Evolutionary conservation across 1,140 invertebrate genomes (phyloP).

Genomic region (Eufriesea mexicana): DNA sequence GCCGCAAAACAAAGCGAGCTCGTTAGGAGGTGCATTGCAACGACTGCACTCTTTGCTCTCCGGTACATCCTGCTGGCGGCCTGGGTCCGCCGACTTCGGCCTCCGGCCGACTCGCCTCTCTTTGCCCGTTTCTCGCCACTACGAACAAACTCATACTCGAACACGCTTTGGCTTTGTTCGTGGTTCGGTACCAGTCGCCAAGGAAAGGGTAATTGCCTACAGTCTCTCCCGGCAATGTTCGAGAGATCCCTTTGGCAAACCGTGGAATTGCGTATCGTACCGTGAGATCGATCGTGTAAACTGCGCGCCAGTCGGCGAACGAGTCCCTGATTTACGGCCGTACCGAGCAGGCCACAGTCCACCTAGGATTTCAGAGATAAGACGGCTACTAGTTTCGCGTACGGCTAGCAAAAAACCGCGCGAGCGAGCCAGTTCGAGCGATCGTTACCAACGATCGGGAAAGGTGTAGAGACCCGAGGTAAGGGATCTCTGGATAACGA

Average conservation of each 20-base stretch:
- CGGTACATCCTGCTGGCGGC: constrained; percentile 78
- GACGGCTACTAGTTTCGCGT: constrained; percentile 41
- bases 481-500: background rate
- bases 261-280: constrained; percentile 48
- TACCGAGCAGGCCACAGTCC: constrained; percentile 30
- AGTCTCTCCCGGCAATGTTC: constrained; percentile 59
- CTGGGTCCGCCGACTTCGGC: constrained; percentile 40
- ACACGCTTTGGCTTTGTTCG: constrained; percentile 67
- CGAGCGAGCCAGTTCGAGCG: background rate
- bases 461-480: background rate
- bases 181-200: constrained; percentile 56
- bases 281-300: constrained; percentile 52
- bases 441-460: background rate
- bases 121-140: constrained; percentile 67
- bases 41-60: constrained; percentile 78
- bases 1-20: constrained; percentile 82
- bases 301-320: constrained; percentile 31
- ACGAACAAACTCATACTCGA: constrained; percentile 69
- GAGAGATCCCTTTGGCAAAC: constrained; percentile 51
- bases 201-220: constrained; percentile 70
- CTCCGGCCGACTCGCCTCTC: constrained; percentile 43
- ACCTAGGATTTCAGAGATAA: constrained; percentile 53
- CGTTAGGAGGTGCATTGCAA: constrained; percentile 81
- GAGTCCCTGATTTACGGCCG: constrained; percentile 37
- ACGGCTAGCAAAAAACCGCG: background rate